These are phyloP conservation scores for Thrips palmi DNA, from an alignment of 1,140 invertebrate species.

Conservation along the genomic window DNA sequence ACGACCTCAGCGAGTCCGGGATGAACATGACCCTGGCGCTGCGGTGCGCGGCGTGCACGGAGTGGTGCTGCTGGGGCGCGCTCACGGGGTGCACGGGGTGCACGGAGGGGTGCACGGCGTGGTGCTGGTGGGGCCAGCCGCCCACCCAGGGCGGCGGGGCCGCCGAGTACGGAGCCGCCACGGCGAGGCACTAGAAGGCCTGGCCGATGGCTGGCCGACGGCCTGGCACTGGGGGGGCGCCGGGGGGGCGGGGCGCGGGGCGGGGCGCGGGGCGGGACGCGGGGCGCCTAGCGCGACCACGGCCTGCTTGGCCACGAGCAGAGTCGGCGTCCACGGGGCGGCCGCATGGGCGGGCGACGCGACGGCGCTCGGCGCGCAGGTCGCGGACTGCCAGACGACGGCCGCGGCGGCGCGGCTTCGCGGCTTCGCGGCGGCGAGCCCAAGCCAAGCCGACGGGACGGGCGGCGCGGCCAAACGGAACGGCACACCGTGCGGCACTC, in stretches of 20 bases:
- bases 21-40: conserved; percentile 43
- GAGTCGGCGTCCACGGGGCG: too few relatives aligned
- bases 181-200: conserved; percentile 12
- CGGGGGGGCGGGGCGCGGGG: conserved; percentile 6
- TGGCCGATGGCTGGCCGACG: not conserved
- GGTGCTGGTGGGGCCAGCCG: conserved; percentile 12
- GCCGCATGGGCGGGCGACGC: too few relatives aligned
- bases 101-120: conserved; percentile 20
- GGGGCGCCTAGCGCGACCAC: conserved; percentile 2
- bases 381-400: too few relatives aligned
- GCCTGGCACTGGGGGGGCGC: not conserved
- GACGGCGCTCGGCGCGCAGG: too few relatives aligned
- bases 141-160: conserved; percentile 10
- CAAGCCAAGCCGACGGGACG: too few relatives aligned
- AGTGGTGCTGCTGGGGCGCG: conserved; percentile 13
- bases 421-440: too few relatives aligned
- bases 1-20: conserved; percentile 58
- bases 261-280: conserved; percentile 6
- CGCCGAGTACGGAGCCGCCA: too few relatives aligned
- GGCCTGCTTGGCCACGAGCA: too few relatives aligned
- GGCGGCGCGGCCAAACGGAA: too few relatives aligned
- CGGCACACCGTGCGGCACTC: too few relatives aligned
- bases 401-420: too few relatives aligned
- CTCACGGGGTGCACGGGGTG: too few relatives aligned
- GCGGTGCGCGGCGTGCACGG: conserved; percentile 9